Evolutionary conservation across 1,140 invertebrate species (phyloP).

Genomic region (Aleiodes sp.): DNA sequence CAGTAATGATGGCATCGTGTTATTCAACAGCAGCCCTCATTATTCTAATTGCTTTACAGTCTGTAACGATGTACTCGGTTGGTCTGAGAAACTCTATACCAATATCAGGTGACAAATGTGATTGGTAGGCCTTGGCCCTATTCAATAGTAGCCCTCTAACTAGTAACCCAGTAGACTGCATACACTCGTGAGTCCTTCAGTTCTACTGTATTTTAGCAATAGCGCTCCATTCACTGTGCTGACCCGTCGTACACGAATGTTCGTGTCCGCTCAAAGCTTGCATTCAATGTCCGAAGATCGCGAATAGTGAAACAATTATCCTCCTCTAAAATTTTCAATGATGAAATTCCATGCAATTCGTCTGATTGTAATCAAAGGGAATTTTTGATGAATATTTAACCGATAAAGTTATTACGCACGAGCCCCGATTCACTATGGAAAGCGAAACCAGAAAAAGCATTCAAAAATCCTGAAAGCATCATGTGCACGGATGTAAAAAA

Average conservation of each 20-base stretch:
- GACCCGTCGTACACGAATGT: not conserved
- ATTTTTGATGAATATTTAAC: no score
- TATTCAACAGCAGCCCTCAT: slow-evolving; percentile 1
- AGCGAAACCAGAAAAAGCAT: not conserved
- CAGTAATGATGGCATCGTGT: slow-evolving; percentile 23
- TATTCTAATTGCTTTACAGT: slow-evolving; percentile 22
- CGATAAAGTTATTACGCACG: no score
- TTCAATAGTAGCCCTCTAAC: slow-evolving; percentile 8
- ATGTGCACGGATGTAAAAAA: not conserved
- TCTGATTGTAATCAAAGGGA: no score
- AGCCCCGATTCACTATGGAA: not conserved
- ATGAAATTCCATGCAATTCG: no score
- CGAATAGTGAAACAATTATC: no score
- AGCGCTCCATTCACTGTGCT: not conserved
- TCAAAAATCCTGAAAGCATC: slow-evolving; percentile 9
- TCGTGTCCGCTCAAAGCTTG: no score
- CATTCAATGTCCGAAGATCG: no score
- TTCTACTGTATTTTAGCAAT: not conserved
- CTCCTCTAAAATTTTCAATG: no score
- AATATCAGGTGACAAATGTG: slow-evolving; percentile 42
- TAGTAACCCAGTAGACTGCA: not conserved
- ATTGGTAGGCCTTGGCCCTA: slow-evolving; percentile 33
- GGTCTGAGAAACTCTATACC: slow-evolving; percentile 43
- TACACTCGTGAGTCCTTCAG: not conserved
- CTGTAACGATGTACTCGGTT: slow-evolving; percentile 32